phyloP scores from a whole-genome alignment of 2,888 invertebrate genomes.

The Euzetes globulus region DNA sequence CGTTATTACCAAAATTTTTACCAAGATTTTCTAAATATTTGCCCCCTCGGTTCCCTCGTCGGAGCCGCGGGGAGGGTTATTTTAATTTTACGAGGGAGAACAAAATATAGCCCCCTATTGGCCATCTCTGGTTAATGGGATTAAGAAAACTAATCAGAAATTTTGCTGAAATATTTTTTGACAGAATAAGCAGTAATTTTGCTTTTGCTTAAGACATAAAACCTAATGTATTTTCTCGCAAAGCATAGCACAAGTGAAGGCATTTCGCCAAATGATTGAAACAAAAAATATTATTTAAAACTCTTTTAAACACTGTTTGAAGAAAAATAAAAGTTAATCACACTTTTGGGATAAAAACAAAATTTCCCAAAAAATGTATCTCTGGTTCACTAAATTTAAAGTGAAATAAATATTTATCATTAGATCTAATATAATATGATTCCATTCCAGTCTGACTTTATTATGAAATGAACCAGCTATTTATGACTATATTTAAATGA shows the following conservation, averaged over 20 bases:
- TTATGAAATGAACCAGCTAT: too few species aligned
- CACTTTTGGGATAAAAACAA: not conserved
- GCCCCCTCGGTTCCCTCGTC: too few species aligned
- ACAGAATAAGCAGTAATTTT: conserved; percentile 25
- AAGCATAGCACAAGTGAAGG: not conserved
- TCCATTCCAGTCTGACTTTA: too few species aligned
- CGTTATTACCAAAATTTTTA: too few species aligned
- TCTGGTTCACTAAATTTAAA: not conserved
- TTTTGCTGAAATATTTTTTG: conserved; percentile 7
- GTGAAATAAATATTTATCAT: not conserved
- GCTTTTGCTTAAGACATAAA: conserved; percentile 13
- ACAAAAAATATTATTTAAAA: not conserved
- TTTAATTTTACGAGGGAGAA: too few species aligned
- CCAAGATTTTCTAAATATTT: too few species aligned
- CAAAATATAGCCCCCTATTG: not conserved
- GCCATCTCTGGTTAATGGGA: not conserved
- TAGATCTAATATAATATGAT: too few species aligned
- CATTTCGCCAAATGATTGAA: conserved; percentile 23
- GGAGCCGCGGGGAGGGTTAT: too few species aligned
- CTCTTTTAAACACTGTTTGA: not conserved
- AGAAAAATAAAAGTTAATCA: not conserved
- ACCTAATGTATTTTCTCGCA: conserved; percentile 1
- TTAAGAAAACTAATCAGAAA: conserved; percentile 10
- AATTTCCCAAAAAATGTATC: not conserved
- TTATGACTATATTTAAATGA: too few species aligned